Percentiles rank a stretch among this genome's conserved stretches.
These are phyloP conservation scores for Recurvirostra avosetta DNA, from an alignment of 2,113 vertebrate genomes.

Conservation along the genomic window DNA sequence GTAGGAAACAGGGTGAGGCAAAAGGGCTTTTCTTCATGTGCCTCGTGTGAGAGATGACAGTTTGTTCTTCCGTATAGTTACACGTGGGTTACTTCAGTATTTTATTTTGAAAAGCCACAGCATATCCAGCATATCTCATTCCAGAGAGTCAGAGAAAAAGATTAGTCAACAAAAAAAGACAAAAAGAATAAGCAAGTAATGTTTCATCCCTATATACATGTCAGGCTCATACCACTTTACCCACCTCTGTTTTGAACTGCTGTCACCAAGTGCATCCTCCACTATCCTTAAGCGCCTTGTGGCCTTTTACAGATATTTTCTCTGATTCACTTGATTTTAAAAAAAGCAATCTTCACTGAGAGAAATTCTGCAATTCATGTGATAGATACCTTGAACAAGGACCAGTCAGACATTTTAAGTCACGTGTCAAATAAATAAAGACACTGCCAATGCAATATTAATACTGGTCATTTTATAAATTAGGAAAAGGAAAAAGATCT, in stretches of 20 bases:
- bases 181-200: neutral
- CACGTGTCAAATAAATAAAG: neutral
- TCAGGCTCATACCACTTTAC: neutral
- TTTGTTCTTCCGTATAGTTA: neutral
- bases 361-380: neutral
- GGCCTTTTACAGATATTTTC: neutral
- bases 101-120: neutral
- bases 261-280: neutral
- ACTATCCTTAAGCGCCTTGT: neutral
- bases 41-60: neutral
- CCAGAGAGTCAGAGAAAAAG: neutral
- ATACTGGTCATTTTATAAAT: neutral
- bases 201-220: neutral
- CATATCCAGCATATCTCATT: neutral
- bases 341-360: neutral
- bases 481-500: neutral
- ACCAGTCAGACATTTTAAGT: neutral
- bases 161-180: neutral
- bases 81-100: neutral
- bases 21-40: neutral
- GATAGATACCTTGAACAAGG: neutral
- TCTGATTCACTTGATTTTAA: neutral
- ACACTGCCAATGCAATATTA: neutral
- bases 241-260: neutral
- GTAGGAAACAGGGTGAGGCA: neutral